These are phyloP conservation scores for Philopedon plagiatum DNA, from an alignment of 2,888 invertebrate species.

Conservation along the genomic window DNA sequence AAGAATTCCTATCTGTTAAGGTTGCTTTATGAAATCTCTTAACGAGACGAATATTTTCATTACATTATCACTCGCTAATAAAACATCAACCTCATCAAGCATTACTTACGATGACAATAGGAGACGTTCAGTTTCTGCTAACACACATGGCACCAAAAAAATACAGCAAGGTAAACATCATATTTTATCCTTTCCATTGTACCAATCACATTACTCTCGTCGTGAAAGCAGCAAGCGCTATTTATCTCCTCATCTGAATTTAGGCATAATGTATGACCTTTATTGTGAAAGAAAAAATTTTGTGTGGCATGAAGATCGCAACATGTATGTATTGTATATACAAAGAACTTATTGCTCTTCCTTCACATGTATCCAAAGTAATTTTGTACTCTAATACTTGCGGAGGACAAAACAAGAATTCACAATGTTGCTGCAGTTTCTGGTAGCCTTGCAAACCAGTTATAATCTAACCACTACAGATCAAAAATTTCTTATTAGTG, in stretches of 20 bases:
- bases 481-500: too few relatives aligned
- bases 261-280: conserved; percentile 39
- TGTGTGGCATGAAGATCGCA: conserved; percentile 33
- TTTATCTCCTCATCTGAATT: conserved; percentile 21
- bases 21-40: not conserved
- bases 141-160: conserved; percentile 16
- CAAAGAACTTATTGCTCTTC: conserved; percentile 28
- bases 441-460: too few relatives aligned
- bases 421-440: too few relatives aligned
- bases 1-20: conserved; percentile 6
- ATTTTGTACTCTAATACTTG: conserved; percentile 39
- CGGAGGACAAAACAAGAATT: not conserved
- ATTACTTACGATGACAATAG: not conserved
- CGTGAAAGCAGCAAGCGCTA: conserved; percentile 12
- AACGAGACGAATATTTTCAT: too few relatives aligned
- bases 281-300: conserved; percentile 39
- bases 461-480: too few relatives aligned
- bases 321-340: conserved; percentile 25
- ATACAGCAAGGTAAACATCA: conserved; percentile 7
- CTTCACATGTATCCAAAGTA: conserved; percentile 10
- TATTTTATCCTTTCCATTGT: conserved; percentile 41
- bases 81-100: too few relatives aligned
- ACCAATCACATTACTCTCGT: conserved; percentile 40
- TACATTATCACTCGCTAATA: not conserved
- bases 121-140: conserved; percentile 16